Conservation (phyloP, 2,888 invertebrate species). For the Caenorhabditis drosophilae region DNA sequence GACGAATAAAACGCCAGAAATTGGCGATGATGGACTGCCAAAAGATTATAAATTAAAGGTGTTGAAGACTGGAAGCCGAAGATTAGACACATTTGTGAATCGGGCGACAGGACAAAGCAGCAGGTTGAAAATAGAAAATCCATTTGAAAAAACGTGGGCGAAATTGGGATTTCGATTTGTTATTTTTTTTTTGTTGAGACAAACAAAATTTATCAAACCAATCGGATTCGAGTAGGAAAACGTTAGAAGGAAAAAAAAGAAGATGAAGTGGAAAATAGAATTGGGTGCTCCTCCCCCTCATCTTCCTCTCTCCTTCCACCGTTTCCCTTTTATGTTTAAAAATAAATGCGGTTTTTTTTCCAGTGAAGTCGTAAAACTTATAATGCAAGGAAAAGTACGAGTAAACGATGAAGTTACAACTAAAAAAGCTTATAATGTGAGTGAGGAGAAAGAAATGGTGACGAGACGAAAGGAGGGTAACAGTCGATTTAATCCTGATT, state of each 20-base stretch:
- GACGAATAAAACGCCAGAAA: conserved; percentile 9
- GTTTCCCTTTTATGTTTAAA: background rate
- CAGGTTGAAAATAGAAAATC: conserved; percentile 29
- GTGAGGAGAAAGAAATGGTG: no score
- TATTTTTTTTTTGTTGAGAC: background rate
- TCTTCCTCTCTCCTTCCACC: background rate
- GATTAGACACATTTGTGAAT: conserved; percentile 59
- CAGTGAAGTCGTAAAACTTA: conserved; percentile 55
- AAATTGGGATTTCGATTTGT: background rate
- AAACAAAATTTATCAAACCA: no score
- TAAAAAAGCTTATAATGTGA: conserved; percentile 60
- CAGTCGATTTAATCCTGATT: no score
- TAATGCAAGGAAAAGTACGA: conserved; percentile 52
- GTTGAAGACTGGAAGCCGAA: conserved; percentile 49
- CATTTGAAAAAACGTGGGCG: conserved; percentile 2
- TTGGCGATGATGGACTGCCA: conserved; percentile 57
- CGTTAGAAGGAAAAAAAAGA: no score
- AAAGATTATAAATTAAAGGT: conserved; percentile 58
- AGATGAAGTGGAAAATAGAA: no score
- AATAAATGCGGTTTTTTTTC: conserved; percentile 7
- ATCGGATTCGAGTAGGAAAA: no score
- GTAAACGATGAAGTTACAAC: conserved; percentile 58
- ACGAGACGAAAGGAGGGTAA: no score
- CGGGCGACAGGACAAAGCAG: conserved; percentile 54
- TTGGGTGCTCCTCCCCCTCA: no score